A percentile compares a stretch with the other conserved stretches of the same genome.
These are phyloP conservation scores for Apolygus lucorum DNA, from an alignment of 1,140 invertebrate genomes.

Conservation along the genomic window DNA sequence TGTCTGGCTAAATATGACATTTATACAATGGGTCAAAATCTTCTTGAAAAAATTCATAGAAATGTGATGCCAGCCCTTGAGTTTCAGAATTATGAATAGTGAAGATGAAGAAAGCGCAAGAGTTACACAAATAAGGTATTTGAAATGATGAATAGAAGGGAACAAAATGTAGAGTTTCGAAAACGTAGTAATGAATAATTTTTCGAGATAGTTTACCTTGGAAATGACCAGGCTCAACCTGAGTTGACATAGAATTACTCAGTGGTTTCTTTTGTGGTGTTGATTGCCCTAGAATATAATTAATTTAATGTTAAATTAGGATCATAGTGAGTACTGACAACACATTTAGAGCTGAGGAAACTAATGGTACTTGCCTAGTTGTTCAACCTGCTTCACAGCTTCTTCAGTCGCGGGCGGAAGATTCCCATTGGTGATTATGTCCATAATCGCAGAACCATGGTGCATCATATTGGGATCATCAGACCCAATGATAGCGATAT, in stretches of 20 bases:
- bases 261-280: slow-evolving; percentile 29
- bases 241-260: slow-evolving; percentile 55
- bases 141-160: no score
- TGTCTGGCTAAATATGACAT: no score
- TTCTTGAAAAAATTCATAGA: no score
- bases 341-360: no score
- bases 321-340: neutral
- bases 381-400: neutral
- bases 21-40: no score
- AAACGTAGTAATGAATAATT: no score
- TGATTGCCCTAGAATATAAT: slow-evolving; percentile 18
- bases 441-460: neutral
- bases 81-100: no score
- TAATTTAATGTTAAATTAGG: neutral
- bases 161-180: no score
- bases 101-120: no score
- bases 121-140: no score
- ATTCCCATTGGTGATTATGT: neutral
- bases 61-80: no score
- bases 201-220: no score
- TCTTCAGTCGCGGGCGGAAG: neutral
- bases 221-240: slow-evolving; percentile 72
- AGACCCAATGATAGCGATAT: neutral
- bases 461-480: neutral
- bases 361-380: neutral